These are phyloP conservation scores for Agraylea sexmaculata DNA, from an alignment of 1,140 invertebrate genomes.

Conservation along the genomic window DNA sequence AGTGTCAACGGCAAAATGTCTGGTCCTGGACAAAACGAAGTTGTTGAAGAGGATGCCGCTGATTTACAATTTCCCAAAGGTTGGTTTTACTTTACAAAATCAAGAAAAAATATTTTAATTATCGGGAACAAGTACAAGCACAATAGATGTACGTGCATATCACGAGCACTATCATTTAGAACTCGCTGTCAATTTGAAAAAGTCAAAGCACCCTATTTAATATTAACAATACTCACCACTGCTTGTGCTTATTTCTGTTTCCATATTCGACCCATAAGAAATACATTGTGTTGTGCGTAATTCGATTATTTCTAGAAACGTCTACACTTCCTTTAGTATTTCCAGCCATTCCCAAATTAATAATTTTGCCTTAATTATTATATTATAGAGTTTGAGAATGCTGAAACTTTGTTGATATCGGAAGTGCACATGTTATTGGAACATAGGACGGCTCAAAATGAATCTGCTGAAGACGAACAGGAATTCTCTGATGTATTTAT, in stretches of 20 bases:
- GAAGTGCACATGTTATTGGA: constrained; percentile 97
- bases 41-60: constrained; percentile 73
- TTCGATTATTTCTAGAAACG: background rate
- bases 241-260: too few relatives aligned
- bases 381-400: constrained; percentile 91
- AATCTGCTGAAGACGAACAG: constrained; percentile 96
- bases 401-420: constrained; percentile 93
- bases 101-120: background rate
- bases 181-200: too few relatives aligned
- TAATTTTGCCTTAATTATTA: constrained; percentile 17
- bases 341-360: background rate
- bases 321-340: background rate
- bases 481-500: constrained; percentile 97
- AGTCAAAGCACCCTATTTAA: too few relatives aligned
- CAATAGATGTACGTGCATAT: too few relatives aligned
- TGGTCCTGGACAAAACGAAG: constrained; percentile 34
- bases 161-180: too few relatives aligned
- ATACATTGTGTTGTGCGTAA: background rate
- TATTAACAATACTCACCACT: too few relatives aligned
- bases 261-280: too few relatives aligned
- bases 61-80: constrained; percentile 81
- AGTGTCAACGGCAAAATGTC: constrained; percentile 9
- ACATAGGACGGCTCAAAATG: constrained; percentile 94
- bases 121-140: background rate
- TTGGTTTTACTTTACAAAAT: too few relatives aligned